Percentiles rank a stretch among this genome's conserved stretches.
These are phyloP conservation scores for Drosophila merina DNA, from an alignment of 2,888 invertebrate species.

Conservation along the genomic window DNA sequence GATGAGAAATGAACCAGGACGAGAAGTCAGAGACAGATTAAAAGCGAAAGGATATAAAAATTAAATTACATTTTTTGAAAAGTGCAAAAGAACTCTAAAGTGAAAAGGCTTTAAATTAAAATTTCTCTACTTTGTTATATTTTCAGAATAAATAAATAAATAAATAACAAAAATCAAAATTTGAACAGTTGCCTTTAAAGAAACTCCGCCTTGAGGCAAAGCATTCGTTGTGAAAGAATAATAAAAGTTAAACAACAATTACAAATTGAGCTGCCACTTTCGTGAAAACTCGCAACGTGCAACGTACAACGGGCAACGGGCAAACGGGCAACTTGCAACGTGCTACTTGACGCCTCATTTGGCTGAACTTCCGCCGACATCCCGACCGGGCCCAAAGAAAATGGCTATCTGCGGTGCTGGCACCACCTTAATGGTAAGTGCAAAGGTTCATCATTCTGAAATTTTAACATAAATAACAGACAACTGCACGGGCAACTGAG, in stretches of 20 bases:
- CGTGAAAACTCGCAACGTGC: slow-evolving; percentile 17
- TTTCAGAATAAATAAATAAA: slow-evolving; percentile 1
- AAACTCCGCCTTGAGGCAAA: background rate
- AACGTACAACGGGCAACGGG: slow-evolving; percentile 12
- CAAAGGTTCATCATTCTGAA: slow-evolving; percentile 40
- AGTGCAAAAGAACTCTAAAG: slow-evolving; percentile 12
- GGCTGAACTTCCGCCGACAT: slow-evolving; percentile 54
- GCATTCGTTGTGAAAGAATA: slow-evolving; percentile 18
- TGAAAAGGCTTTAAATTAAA: background rate
- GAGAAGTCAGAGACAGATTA: slow-evolving; percentile 61
- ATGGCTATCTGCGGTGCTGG: slow-evolving; percentile 40
- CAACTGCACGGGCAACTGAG: slow-evolving; percentile 43
- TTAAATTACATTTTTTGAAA: slow-evolving; percentile 9
- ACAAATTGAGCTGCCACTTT: slow-evolving; percentile 44
- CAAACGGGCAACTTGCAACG: slow-evolving; percentile 11
- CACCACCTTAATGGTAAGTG: slow-evolving; percentile 48
- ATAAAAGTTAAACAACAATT: slow-evolving; percentile 36
- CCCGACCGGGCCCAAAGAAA: slow-evolving; percentile 23
- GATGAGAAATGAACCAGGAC: slow-evolving; percentile 61
- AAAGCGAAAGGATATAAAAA: slow-evolving; percentile 40
- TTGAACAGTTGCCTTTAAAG: background rate
- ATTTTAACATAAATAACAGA: slow-evolving; percentile 48
- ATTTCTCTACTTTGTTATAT: background rate
- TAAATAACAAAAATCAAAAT: slow-evolving; percentile 1
- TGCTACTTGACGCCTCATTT: slow-evolving; percentile 54